phyloP scores from a whole-genome alignment of 2,888 invertebrate genomes.

The Nomada fucata region DNA sequence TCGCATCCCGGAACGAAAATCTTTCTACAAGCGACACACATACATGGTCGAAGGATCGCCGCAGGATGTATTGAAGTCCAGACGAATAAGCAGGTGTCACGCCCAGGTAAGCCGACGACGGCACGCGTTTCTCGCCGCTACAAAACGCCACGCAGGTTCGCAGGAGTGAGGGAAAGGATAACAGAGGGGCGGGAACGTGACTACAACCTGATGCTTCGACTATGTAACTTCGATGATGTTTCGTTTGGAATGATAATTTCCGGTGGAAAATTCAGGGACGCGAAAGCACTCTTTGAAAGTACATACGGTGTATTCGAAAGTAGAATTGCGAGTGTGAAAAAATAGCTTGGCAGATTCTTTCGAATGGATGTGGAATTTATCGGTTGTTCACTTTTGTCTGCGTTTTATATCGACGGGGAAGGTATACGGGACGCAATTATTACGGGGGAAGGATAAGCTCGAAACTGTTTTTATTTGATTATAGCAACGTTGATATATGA shows the following conservation, averaged over 20 bases:
- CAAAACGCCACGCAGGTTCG: constrained; percentile 29
- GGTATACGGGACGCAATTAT: neutral
- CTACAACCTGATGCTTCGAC: constrained; percentile 79
- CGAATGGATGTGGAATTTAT: neutral
- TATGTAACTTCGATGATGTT: constrained; percentile 12
- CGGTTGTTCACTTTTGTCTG: too few relatives aligned
- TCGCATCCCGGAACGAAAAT: constrained; percentile 4
- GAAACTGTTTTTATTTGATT: neutral
- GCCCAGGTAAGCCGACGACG: constrained; percentile 69
- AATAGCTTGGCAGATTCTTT: too few relatives aligned
- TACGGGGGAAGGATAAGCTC: neutral
- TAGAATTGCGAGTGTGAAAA: too few relatives aligned
- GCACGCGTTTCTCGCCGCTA: constrained; percentile 16
- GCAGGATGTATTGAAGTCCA: constrained; percentile 46
- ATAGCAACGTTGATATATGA: neutral
- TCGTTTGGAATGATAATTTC: neutral
- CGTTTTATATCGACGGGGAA: too few relatives aligned
- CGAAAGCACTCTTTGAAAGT: too few relatives aligned
- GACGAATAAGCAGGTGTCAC: constrained; percentile 57
- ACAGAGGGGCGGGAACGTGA: constrained; percentile 50
- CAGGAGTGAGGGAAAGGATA: constrained; percentile 10
- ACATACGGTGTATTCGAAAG: too few relatives aligned
- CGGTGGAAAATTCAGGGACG: neutral
- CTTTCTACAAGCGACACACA: neutral
- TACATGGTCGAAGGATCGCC: constrained; percentile 9